Percentiles rank a stretch among this genome's conserved stretches.
Evolutionary conservation across 2,113 vertebrate genomes (phyloP).

Genomic region (Phylloscopus whistleri): DNA sequence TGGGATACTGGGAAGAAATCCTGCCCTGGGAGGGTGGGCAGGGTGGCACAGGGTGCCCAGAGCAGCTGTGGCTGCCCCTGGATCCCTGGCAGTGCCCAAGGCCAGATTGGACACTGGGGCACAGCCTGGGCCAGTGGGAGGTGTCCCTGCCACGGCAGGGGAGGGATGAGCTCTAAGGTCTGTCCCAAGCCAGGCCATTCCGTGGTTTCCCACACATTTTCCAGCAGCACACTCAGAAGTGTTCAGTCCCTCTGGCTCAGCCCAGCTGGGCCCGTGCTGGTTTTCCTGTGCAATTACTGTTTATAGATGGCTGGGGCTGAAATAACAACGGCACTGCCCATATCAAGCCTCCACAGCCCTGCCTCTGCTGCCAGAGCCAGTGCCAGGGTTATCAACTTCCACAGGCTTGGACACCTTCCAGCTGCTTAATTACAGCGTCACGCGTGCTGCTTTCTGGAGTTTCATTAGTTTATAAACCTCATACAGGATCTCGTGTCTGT

Average conservation of each 20-base stretch:
- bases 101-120: neutral
- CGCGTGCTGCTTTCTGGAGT: conserved; percentile 76
- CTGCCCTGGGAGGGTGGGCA: fast-evolving
- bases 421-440: conserved; percentile 81
- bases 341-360: conserved; percentile 78
- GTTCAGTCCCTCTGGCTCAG: neutral
- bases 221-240: neutral
- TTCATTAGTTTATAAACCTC: conserved; percentile 82
- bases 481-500: conserved; percentile 77
- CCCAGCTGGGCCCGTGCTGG: conserved; percentile 55
- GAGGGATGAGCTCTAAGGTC: neutral
- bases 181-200: neutral
- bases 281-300: conserved; percentile 73
- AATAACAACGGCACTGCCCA: conserved; percentile 68
- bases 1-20: neutral
- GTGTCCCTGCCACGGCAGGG: neutral
- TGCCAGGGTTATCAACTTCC: conserved; percentile 81
- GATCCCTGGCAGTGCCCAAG: neutral
- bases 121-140: fast-evolving
- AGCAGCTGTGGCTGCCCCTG: too few relatives aligned
- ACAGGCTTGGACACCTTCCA: conserved; percentile 81
- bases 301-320: conserved; percentile 78
- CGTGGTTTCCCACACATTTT: neutral
- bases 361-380: conserved; percentile 77
- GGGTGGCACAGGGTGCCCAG: too few relatives aligned